phyloP scores from a whole-genome alignment of 2,888 invertebrate genomes.

The Cataglyphis rosenhaueri region DNA sequence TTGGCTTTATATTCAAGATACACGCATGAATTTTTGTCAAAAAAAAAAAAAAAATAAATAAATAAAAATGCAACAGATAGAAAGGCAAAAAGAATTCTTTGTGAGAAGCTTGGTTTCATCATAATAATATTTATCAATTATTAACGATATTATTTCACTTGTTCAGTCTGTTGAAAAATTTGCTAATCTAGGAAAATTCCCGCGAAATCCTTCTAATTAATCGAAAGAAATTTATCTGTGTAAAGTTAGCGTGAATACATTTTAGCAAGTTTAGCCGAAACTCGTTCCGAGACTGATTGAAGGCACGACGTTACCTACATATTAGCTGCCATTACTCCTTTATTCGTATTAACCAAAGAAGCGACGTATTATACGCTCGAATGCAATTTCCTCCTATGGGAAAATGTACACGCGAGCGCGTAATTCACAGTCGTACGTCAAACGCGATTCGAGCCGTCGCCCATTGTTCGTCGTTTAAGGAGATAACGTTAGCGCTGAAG shows the following conservation, averaged over 20 bases:
- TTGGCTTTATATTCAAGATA: neutral
- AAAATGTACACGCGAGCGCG: slow-evolving; percentile 45
- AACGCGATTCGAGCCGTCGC: slow-evolving; percentile 38
- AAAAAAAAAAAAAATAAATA: neutral
- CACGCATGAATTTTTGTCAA: neutral
- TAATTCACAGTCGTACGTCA: slow-evolving; percentile 37
- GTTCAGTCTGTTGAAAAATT: neutral
- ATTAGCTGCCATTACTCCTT: slow-evolving; percentile 27
- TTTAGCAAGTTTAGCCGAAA: neutral
- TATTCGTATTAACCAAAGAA: slow-evolving; percentile 35
- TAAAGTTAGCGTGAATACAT: neutral
- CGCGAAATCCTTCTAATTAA: neutral
- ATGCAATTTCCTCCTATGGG: slow-evolving; percentile 33
- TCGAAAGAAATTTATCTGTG: neutral
- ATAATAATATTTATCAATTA: neutral
- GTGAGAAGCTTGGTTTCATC: neutral
- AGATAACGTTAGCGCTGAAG: slow-evolving; percentile 13
- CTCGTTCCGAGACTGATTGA: slow-evolving; percentile 27
- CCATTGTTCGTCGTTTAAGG: slow-evolving; percentile 37
- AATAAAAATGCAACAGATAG: neutral
- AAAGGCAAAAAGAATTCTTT: neutral
- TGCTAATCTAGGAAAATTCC: neutral
- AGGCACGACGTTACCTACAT: slow-evolving; percentile 18
- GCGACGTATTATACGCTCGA: slow-evolving; percentile 43
- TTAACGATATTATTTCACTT: neutral